Evolutionary conservation across 1,140 invertebrate species (phyloP).

Genomic region (Zaprionus nigranus): DNA sequence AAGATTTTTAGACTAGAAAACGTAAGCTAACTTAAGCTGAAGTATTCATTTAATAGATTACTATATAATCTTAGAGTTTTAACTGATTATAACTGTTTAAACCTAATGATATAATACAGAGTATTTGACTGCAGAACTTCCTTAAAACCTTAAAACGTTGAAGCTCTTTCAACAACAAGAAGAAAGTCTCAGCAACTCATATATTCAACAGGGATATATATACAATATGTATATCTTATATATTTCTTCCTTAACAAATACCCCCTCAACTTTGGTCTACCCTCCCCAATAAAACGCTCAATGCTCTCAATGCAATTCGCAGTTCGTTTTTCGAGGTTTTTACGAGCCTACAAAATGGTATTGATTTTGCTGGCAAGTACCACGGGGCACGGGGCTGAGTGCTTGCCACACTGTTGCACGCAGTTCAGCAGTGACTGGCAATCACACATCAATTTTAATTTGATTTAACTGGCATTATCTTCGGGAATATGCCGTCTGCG

Average conservation of each 20-base stretch:
- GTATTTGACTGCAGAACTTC: too few species aligned
- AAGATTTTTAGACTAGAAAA: too few species aligned
- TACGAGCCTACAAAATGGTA: slow-evolving; percentile 7
- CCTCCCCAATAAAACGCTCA: neutral
- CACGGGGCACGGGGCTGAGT: neutral
- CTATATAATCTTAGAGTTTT: too few species aligned
- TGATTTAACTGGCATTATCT: slow-evolving; percentile 45
- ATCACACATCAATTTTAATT: slow-evolving; percentile 58
- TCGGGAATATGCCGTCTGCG: slow-evolving; percentile 20
- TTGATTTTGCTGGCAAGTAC: slow-evolving; percentile 1
- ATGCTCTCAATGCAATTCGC: neutral
- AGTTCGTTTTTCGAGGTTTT: slow-evolving; percentile 9
- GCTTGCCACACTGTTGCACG: slow-evolving; percentile 7
- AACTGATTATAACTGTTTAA: too few species aligned
- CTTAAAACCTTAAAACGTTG: too few species aligned
- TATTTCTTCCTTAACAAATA: too few species aligned
- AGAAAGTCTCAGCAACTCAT: too few species aligned
- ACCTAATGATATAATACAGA: too few species aligned
- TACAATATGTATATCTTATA: too few species aligned
- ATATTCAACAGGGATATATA: neutral
- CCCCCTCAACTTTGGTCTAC: too few species aligned
- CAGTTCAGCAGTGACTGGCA: neutral
- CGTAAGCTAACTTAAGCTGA: neutral
- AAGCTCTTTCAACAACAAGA: too few species aligned
- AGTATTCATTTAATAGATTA: neutral